Conservation (phyloP, 2,797 vertebrate genomes). For the Lagodon rhomboides region DNA sequence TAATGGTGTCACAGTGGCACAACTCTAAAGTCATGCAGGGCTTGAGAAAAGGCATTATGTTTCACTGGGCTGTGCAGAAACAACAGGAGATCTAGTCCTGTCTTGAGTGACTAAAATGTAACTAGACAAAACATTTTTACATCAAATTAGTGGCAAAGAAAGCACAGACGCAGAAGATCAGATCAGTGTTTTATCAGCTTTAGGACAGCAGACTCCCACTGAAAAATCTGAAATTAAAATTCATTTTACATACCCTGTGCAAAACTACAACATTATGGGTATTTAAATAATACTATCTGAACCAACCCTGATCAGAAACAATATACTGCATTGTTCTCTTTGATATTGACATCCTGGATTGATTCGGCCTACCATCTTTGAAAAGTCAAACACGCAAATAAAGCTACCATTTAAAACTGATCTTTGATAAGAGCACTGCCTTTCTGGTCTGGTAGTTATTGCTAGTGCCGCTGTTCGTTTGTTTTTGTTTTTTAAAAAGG, state of each 20-base stretch:
- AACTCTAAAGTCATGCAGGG: not conserved
- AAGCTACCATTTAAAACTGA: not conserved
- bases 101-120: too few relatives aligned
- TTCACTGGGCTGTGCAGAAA: too few relatives aligned
- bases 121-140: too few relatives aligned
- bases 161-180: too few relatives aligned
- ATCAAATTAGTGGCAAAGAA: too few relatives aligned
- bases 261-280: not conserved
- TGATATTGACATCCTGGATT: not conserved
- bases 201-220: too few relatives aligned
- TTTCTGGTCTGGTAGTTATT: not conserved
- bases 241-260: too few relatives aligned
- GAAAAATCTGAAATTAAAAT: not conserved
- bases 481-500: not conserved
- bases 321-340: not conserved
- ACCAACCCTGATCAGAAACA: not conserved
- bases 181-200: too few relatives aligned
- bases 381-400: not conserved
- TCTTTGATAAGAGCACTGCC: not conserved
- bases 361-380: not conserved
- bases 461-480: not conserved
- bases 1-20: constrained; percentile 3
- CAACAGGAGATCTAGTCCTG: too few relatives aligned
- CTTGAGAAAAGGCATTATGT: too few relatives aligned
- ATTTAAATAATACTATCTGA: not conserved